Percentiles rank a stretch among this genome's conserved stretches.
These are phyloP conservation scores for Drosophila buzzatii DNA, from an alignment of 2,888 invertebrate genomes.

Conservation along the genomic window DNA sequence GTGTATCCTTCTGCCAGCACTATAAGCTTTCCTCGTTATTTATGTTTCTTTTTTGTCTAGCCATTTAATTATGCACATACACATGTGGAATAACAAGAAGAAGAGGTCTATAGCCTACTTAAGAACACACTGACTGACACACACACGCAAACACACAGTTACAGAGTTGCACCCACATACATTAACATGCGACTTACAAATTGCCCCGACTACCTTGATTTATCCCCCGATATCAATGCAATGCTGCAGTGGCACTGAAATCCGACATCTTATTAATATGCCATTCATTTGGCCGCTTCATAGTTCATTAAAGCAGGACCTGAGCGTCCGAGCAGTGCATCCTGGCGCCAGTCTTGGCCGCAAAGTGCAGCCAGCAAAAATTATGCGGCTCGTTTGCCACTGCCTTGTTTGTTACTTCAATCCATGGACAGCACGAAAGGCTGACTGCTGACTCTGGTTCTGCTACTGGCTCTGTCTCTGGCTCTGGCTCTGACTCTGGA, in stretches of 20 bases:
- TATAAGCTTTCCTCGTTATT: conserved; percentile 60
- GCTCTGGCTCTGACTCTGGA: conserved; percentile 15
- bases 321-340: conserved; percentile 32
- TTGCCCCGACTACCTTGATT: conserved; percentile 75
- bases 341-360: conserved; percentile 66
- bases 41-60: conserved; percentile 69
- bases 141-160: conserved; percentile 8
- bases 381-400: conserved; percentile 79
- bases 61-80: conserved; percentile 35
- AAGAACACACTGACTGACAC: conserved; percentile 3
- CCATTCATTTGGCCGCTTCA: conserved; percentile 79
- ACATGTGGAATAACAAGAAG: conserved; percentile 15
- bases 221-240: conserved; percentile 66
- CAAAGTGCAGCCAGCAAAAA: conserved; percentile 78
- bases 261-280: conserved; percentile 80
- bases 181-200: conserved; percentile 62
- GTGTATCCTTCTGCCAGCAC: conserved; percentile 4
- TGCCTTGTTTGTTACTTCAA: conserved; percentile 48
- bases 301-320: conserved; percentile 77
- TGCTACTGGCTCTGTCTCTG: conserved; percentile 4
- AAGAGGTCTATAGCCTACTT: conserved; percentile 31
- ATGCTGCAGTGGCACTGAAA: conserved; percentile 44
- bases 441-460: background rate
- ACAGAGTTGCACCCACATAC: background rate
- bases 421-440: conserved; percentile 5